A percentile compares a stretch with the other conserved stretches of the same genome.
Conservation (phyloP, 2,888 invertebrate species). For the Tipula unca region DNA sequence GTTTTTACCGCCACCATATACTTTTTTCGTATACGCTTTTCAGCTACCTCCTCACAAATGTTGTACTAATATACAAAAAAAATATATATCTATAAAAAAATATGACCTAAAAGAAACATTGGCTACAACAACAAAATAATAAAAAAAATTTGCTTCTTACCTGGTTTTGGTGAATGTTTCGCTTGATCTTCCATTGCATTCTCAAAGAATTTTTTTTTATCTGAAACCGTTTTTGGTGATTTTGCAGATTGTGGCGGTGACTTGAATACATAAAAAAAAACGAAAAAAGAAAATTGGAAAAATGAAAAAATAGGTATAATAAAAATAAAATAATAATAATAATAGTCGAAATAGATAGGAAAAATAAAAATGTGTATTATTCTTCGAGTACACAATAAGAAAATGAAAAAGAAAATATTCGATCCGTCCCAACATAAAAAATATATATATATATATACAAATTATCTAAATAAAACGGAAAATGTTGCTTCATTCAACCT, state of each 20-base stretch:
- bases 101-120: background rate
- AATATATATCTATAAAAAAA: background rate
- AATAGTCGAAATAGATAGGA: background rate
- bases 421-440: background rate
- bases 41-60: background rate
- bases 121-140: slow-evolving; percentile 14
- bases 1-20: background rate
- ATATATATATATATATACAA: background rate
- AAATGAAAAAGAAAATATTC: background rate
- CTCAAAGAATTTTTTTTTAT: slow-evolving; percentile 92
- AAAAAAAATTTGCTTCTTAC: slow-evolving; percentile 39
- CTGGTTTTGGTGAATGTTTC: slow-evolving; percentile 75
- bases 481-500: background rate
- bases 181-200: slow-evolving; percentile 90
- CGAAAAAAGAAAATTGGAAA: slow-evolving; percentile 15
- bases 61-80: background rate
- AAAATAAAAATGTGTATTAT: background rate
- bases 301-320: background rate
- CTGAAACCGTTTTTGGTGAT: slow-evolving; percentile 79
- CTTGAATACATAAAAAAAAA: slow-evolving; percentile 29
- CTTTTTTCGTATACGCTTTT: background rate
- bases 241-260: slow-evolving; percentile 62
- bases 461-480: background rate
- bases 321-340: slow-evolving; percentile 10
- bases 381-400: background rate